A percentile compares a stretch with the other conserved stretches of the same genome.
These are phyloP conservation scores for Cabera pusaria DNA, from an alignment of 2,888 invertebrate species.

Conservation along the genomic window DNA sequence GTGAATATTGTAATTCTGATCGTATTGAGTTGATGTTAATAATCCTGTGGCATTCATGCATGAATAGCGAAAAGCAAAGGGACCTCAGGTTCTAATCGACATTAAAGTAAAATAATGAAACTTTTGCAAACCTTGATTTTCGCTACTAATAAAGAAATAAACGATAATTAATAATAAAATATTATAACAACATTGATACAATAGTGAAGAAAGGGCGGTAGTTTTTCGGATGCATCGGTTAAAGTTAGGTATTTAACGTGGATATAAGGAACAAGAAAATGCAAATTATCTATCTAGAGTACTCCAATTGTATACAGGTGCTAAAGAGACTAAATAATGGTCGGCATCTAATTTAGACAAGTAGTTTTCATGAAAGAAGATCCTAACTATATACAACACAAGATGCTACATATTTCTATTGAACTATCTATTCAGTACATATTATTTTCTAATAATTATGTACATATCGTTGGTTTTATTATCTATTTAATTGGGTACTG, in stretches of 20 bases:
- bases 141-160: constrained; percentile 38
- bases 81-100: constrained; percentile 20
- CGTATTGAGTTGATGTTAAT: constrained; percentile 14
- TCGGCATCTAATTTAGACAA: constrained; percentile 48
- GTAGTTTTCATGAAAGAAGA: constrained; percentile 35
- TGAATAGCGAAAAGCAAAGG: constrained; percentile 36
- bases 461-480: constrained; percentile 11
- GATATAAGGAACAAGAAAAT: constrained; percentile 43
- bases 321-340: constrained; percentile 60
- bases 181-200: constrained; percentile 80
- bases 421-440: constrained; percentile 20
- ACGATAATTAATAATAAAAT: constrained; percentile 38
- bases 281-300: constrained; percentile 42
- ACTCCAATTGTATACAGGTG: constrained; percentile 48
- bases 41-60: constrained; percentile 26
- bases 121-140: constrained; percentile 36
- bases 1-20: constrained; percentile 4
- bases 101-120: constrained; percentile 14
- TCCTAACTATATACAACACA: constrained; percentile 37
- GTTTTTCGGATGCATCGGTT: constrained; percentile 71
- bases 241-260: constrained; percentile 44
- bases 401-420: constrained; percentile 30
- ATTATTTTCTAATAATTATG: constrained; percentile 6
- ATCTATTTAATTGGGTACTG: constrained; percentile 2
- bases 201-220: constrained; percentile 83